Percentiles rank a stretch among this genome's conserved stretches.
phyloP scores from a whole-genome alignment of 2,113 vertebrate species.

The Actenoides hombroni region DNA sequence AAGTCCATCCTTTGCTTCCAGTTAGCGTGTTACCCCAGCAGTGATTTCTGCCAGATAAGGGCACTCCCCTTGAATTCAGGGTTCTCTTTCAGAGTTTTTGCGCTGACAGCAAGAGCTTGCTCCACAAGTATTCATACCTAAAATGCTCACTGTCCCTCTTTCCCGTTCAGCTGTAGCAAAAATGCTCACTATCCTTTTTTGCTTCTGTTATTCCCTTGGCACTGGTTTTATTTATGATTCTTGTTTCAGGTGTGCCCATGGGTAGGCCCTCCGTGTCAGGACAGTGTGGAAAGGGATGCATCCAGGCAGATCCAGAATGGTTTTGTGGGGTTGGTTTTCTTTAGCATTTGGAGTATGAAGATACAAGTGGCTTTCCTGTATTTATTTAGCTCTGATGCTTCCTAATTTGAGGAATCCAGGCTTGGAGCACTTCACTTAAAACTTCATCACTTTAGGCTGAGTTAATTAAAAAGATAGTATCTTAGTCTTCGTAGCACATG shows the following conservation, averaged over 20 bases:
- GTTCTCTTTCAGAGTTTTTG: neutral
- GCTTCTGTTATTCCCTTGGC: neutral
- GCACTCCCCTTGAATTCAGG: neutral
- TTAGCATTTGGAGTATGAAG: neutral
- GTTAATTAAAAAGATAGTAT: constrained; percentile 19
- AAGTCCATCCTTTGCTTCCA: neutral
- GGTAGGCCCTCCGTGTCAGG: neutral
- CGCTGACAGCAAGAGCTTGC: neutral
- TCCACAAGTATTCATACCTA: neutral
- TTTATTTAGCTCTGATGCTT: neutral
- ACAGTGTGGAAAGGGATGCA: neutral
- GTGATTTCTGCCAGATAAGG: neutral
- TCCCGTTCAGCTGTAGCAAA: neutral
- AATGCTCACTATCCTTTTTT: neutral
- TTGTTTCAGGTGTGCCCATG: neutral
- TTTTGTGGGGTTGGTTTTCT: neutral
- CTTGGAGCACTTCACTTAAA: neutral
- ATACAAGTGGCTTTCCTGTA: neutral
- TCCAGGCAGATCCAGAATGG: neutral
- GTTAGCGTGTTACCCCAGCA: neutral
- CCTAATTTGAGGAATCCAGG: neutral
- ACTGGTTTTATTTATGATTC: neutral
- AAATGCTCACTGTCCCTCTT: neutral
- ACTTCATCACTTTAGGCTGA: neutral
- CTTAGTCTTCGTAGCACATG: neutral